A percentile compares a stretch with the other conserved stretches of the same genome.
These are phyloP conservation scores for Drosophila varians DNA, from an alignment of 1,140 invertebrate genomes.

Conservation along the genomic window DNA sequence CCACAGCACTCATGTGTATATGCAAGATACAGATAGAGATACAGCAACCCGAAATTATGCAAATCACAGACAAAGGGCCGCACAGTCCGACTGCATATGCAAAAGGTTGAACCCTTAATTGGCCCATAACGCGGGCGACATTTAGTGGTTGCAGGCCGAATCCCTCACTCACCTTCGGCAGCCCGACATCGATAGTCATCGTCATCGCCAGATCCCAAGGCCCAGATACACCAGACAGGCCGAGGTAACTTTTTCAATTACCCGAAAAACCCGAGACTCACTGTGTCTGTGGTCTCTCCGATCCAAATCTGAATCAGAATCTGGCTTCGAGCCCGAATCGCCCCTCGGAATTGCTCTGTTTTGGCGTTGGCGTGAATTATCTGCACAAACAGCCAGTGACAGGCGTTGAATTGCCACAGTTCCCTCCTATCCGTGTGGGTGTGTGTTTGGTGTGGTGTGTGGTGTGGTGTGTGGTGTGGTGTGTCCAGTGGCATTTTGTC, in stretches of 20 bases:
- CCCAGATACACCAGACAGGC: constrained; percentile 21
- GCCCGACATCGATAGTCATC: constrained; percentile 77
- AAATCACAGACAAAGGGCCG: constrained; percentile 53
- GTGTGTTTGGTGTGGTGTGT: constrained; percentile 41
- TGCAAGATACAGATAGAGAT: constrained; percentile 8
- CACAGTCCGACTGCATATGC: constrained; percentile 62
- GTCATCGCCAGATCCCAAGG: constrained; percentile 38
- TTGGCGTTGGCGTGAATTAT: constrained; percentile 77
- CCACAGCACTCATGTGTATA: constrained; percentile 1
- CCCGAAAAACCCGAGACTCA: constrained; percentile 30
- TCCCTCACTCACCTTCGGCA: constrained; percentile 58
- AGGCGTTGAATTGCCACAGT: constrained; percentile 72
- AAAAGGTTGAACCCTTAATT: constrained; percentile 81
- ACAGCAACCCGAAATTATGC: constrained; percentile 74
- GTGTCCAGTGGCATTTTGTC: constrained; percentile 75
- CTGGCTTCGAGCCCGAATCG: constrained; percentile 2
- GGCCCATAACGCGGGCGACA: constrained; percentile 58
- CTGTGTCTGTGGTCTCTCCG: constrained; percentile 29
- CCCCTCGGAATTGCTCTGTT: constrained; percentile 8
- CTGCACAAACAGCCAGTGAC: constrained; percentile 77
- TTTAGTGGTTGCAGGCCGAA: constrained; percentile 39
- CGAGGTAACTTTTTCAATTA: constrained; percentile 74
- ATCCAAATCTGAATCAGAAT: constrained; percentile 22
- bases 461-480: constrained; percentile 28
- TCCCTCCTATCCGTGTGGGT: constrained; percentile 23